Conservation (phyloP, 2,113 vertebrate species). For the Lipotes vexillifer region DNA sequence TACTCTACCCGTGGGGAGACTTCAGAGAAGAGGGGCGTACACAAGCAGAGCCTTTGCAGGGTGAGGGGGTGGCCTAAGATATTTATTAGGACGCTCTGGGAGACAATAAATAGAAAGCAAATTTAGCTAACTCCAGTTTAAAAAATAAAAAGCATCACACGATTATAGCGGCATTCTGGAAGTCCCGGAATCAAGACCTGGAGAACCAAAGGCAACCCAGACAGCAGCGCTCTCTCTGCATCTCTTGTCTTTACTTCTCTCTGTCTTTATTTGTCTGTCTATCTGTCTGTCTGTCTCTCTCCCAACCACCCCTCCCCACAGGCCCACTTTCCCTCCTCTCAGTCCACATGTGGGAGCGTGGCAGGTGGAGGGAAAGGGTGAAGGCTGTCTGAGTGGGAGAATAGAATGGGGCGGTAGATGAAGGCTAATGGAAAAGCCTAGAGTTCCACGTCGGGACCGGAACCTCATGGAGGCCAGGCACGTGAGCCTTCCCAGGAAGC, state of each 20-base stretch:
- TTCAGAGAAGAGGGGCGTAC: not conserved
- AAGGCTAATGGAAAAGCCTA: not conserved
- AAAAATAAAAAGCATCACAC: not conserved
- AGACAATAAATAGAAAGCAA: not conserved
- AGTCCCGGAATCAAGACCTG: not conserved
- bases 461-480: not conserved
- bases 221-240: not conserved
- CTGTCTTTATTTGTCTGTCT: not conserved
- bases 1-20: not conserved
- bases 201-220: not conserved
- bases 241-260: not conserved
- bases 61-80: not conserved
- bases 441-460: not conserved
- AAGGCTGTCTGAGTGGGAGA: not conserved
- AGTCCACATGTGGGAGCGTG: not conserved
- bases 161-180: not conserved
- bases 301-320: not conserved
- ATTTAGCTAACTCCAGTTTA: not conserved
- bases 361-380: accelerated
- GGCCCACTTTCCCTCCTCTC: too few species aligned
- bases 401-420: not conserved
- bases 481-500: not conserved
- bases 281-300: not conserved
- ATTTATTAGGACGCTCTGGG: not conserved
- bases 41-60: not conserved